Evolutionary conservation across 2,888 invertebrate genomes (phyloP).

Genomic region (Polietes domitor): DNA sequence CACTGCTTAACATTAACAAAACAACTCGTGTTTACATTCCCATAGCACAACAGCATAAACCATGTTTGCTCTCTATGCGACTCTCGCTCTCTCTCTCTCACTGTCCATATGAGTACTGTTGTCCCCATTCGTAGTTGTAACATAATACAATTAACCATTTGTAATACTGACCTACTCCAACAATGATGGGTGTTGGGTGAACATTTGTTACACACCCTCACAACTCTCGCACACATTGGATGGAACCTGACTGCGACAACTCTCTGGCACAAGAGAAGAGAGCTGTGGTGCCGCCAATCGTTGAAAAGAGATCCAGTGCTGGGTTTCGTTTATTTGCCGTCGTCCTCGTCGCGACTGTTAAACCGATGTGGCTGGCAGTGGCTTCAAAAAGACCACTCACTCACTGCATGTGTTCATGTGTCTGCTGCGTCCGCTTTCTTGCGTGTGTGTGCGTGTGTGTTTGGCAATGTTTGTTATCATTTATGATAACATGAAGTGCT

Average conservation of each 20-base stretch:
- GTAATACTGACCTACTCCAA: constrained; percentile 64
- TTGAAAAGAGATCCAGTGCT: constrained; percentile 4
- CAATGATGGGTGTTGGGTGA: constrained; percentile 12
- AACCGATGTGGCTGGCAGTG: not conserved
- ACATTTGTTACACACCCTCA: constrained; percentile 36
- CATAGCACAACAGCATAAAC: too few relatives aligned
- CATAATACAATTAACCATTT: constrained; percentile 32
- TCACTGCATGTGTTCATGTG: not conserved
- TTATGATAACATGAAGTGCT: constrained; percentile 31
- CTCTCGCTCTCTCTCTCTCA: not conserved
- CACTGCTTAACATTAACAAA: not conserved
- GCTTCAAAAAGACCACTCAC: not conserved
- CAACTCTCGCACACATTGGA: not conserved
- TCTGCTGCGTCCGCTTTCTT: not conserved
- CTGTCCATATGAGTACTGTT: not conserved
- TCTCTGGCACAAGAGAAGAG: not conserved
- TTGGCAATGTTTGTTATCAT: constrained; percentile 20
- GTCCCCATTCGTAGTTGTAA: not conserved
- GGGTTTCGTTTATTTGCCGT: not conserved
- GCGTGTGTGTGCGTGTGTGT: not conserved
- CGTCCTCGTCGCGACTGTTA: constrained; percentile 24
- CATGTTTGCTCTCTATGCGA: too few relatives aligned
- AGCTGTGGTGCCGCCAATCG: not conserved
- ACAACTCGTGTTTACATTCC: not conserved
- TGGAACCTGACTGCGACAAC: not conserved